Percentiles rank a stretch among this genome's conserved stretches.
Conservation (phyloP, 2,797 vertebrate species). For the Pangasius macronema region DNA sequence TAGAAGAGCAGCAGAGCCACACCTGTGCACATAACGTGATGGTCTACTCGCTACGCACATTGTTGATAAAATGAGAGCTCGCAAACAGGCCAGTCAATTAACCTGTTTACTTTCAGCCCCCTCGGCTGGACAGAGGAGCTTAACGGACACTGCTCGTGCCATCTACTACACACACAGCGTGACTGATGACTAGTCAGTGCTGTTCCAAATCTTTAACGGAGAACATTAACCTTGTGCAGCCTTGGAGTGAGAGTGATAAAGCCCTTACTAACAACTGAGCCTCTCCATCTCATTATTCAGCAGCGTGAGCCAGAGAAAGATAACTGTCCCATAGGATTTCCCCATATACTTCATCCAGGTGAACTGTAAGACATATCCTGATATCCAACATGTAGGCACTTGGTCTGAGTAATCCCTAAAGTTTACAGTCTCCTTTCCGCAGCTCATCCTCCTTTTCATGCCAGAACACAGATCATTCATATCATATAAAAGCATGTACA, state of each 20-base stretch:
- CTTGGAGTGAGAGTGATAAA: constrained; percentile 63
- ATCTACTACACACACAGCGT: constrained; percentile 28
- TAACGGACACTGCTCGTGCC: background rate
- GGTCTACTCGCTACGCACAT: constrained; percentile 74
- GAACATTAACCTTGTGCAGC: constrained; percentile 75
- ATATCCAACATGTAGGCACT: background rate
- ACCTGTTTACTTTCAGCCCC: constrained; percentile 82
- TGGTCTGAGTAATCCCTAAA: background rate
- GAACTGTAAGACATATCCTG: background rate
- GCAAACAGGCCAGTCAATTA: constrained; percentile 85
- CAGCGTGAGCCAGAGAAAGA: constrained; percentile 53
- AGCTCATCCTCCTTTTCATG: background rate
- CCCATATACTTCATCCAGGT: constrained; percentile 1
- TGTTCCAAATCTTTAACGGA: constrained; percentile 68
- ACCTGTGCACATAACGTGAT: constrained; percentile 86
- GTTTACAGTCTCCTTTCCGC: background rate
- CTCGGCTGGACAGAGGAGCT: constrained; percentile 62
- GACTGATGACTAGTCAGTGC: constrained; percentile 66
- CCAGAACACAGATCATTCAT: background rate
- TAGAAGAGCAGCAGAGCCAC: constrained; percentile 72
- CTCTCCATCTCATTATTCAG: constrained; percentile 64
- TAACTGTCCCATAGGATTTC: background rate
- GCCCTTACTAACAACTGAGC: constrained; percentile 59
- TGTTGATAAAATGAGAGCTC: constrained; percentile 86
- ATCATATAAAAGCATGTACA: background rate